Conservation (phyloP, 2,888 invertebrate genomes). For the Cephus spinipes region DNA sequence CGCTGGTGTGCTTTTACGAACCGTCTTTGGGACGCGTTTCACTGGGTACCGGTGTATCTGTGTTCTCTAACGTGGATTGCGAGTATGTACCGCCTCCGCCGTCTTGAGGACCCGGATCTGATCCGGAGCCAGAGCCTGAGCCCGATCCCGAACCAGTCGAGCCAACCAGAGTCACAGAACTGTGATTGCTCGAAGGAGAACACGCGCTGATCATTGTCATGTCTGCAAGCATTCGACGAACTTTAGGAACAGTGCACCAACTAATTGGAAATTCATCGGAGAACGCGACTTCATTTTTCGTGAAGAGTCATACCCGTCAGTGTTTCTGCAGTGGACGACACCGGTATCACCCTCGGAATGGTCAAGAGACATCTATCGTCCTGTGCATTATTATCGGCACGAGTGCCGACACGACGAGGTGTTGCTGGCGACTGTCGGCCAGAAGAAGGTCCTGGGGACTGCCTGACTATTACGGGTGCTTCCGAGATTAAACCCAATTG, state of each 20-base stretch:
- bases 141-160: constrained; percentile 68
- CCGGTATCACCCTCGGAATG: constrained; percentile 80
- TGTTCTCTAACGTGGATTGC: constrained; percentile 49
- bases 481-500: constrained; percentile 59
- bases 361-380: constrained; percentile 75
- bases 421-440: constrained; percentile 40
- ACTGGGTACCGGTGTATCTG: constrained; percentile 44
- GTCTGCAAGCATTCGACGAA: constrained; percentile 50
- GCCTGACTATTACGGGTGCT: constrained; percentile 55
- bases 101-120: constrained; percentile 59
- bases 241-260: not conserved
- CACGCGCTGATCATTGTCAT: constrained; percentile 71
- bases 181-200: constrained; percentile 80
- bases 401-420: constrained; percentile 65
- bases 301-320: constrained; percentile 72
- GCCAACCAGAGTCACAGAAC: constrained; percentile 79
- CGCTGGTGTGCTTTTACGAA: constrained; percentile 8
- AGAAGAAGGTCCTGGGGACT: constrained; percentile 29
- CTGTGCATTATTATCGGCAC: constrained; percentile 66
- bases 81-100: constrained; percentile 38
- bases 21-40: constrained; percentile 45
- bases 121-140: constrained; percentile 42
- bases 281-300: not conserved
- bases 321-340: constrained; percentile 83
- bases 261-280: not conserved